These are phyloP conservation scores for Frankliniella fusca DNA, from an alignment of 2,888 invertebrate species.

Conservation along the genomic window DNA sequence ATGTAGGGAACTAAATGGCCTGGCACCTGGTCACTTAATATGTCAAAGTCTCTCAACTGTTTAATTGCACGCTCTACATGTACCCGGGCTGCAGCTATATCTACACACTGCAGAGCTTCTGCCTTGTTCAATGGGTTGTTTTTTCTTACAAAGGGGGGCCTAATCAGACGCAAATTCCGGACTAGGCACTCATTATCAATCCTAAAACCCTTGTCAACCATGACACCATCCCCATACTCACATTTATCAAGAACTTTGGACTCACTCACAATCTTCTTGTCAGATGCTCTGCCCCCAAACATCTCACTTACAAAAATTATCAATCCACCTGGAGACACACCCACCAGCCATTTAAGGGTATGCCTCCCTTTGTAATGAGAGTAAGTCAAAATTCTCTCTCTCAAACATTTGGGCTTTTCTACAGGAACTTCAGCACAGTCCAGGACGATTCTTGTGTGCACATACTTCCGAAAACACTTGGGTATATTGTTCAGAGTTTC, in stretches of 20 bases:
- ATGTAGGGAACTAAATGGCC: background rate
- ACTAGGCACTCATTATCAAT: conserved; percentile 25
- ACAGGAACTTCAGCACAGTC: conserved; percentile 30
- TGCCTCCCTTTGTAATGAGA: conserved; percentile 32
- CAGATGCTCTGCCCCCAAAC: conserved; percentile 29
- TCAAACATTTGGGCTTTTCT: conserved; percentile 28
- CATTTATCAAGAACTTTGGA: conserved; percentile 27
- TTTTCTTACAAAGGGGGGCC: background rate
- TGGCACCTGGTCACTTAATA: conserved; percentile 16
- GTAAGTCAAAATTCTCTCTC: conserved; percentile 24
- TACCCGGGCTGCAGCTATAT: conserved; percentile 31
- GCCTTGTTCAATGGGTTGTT: background rate
- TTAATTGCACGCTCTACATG: conserved; percentile 32
- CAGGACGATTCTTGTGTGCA: conserved; percentile 30
- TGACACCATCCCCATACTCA: conserved; percentile 28
- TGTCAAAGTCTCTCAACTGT: conserved; percentile 29
- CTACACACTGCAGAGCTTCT: background rate
- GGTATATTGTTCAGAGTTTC: background rate
- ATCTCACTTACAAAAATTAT: conserved; percentile 31
- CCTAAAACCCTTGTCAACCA: conserved; percentile 31
- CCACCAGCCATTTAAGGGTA: conserved; percentile 32
- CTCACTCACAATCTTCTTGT: conserved; percentile 30
- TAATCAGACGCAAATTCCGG: background rate
- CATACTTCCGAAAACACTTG: conserved; percentile 2
- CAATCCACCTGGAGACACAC: conserved; percentile 31